phyloP scores from a whole-genome alignment of 2,888 invertebrate genomes.

The Cistogaster globosa region DNA sequence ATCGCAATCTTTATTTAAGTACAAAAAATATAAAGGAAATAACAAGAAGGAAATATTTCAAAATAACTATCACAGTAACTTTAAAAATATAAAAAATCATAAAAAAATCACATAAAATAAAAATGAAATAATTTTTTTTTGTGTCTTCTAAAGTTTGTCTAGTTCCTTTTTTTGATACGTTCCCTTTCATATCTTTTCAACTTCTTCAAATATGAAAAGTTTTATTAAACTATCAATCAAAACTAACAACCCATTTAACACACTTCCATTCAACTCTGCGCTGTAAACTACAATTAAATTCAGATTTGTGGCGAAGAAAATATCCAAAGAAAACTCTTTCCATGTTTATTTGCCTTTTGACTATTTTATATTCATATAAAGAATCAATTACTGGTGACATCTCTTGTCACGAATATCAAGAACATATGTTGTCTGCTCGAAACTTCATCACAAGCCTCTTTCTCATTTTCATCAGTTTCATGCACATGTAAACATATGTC shows the following conservation, averaged over 20 bases:
- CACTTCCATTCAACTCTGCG: too few relatives aligned
- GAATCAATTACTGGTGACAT: conserved; percentile 50
- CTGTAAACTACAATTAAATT: too few relatives aligned
- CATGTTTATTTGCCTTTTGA: background rate
- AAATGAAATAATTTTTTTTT: too few relatives aligned
- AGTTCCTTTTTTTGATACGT: too few relatives aligned
- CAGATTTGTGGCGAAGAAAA: background rate
- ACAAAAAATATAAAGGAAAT: too few relatives aligned
- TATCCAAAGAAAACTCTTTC: background rate
- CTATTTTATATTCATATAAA: background rate
- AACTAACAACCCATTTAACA: background rate
- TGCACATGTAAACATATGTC: conserved; percentile 14
- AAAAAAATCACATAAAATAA: too few relatives aligned
- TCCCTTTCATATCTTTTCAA: background rate
- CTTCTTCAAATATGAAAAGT: conserved; percentile 29
- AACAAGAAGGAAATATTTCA: too few relatives aligned
- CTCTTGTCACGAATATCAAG: conserved; percentile 37
- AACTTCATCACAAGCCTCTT: background rate
- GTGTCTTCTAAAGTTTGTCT: too few relatives aligned
- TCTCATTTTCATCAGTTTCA: background rate
- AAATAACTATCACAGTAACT: too few relatives aligned
- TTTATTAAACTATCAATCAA: conserved; percentile 55
- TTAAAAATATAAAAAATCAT: too few relatives aligned
- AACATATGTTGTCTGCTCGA: conserved; percentile 25
- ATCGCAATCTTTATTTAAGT: too few relatives aligned